Evolutionary conservation across 2,888 invertebrate species (phyloP), one percentile per base, ranked within the genome.

Genomic region (Clusia tigrina): DNA sequence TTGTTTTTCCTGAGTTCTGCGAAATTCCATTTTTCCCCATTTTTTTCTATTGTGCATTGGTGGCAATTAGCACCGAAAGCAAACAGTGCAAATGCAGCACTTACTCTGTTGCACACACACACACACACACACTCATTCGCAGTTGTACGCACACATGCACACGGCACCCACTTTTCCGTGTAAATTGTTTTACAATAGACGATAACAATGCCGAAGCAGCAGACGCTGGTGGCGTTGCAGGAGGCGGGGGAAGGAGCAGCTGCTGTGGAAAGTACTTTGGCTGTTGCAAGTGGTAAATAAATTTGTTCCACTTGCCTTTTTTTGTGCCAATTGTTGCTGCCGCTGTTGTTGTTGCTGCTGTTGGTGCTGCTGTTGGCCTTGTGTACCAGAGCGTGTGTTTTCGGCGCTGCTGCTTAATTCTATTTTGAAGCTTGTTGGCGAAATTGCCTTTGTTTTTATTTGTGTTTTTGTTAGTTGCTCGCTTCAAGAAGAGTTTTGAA

Each of bases 351-450:
- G 22, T 52, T 2, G 52, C 3, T 12, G 53, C 23, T 54, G 32
- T 20, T 23, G 38, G n/a, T 22, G 55, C 24, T 52, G 52, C 10
- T 52, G 22, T 52, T 2, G 52, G 2, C 17, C 17, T 38, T 56
- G 56, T 24, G 18, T 56, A 56, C 24, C 42, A 42, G 46, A 56
- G 42, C 56, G 42, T 55, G 56, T 18, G 42, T 2, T 56, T 56
- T 38, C 42, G 23, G n/a, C 20, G n/a, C 32, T n/a, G n/a, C n/a
- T n/a, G n/a, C n/a, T n/a, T n/a, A n/a, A n/a, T n/a, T n/a, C n/a
- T n/a, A n/a, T n/a, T n/a, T n/a, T n/a, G n/a, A n/a, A n/a, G n/a
- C n/a, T n/a, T n/a, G n/a, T n/a, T n/a, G n/a, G n/a, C n/a, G n/a
- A n/a, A n/a, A n/a, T n/a, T n/a, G n/a, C n/a, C n/a, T n/a, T n/a